These are phyloP conservation scores for Allophyes oxyacanthae DNA, from an alignment of 2,888 invertebrate species.

Conservation along the genomic window DNA sequence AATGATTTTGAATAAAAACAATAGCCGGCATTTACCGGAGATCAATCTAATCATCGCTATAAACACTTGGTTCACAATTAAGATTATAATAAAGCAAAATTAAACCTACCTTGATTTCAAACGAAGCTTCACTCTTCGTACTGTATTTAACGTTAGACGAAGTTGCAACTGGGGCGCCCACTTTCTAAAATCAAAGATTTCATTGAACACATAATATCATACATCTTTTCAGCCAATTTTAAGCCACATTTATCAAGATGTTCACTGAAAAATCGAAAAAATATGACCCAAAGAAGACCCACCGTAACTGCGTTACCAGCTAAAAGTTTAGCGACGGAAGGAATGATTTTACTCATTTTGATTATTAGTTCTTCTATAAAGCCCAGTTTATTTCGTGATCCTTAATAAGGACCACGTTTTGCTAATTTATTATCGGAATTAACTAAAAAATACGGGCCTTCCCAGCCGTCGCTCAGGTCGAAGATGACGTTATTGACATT, in stretches of 20 bases:
- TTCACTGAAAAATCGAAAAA: constrained; percentile 21
- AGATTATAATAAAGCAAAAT: constrained; percentile 15
- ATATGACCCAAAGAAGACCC: constrained; percentile 59
- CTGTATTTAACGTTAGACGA: constrained; percentile 88
- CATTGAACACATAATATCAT: constrained; percentile 2
- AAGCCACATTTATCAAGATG: constrained; percentile 10
- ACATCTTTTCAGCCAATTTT: neutral
- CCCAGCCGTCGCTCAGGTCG: constrained; percentile 46
- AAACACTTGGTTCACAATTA: neutral
- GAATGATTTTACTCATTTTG: constrained; percentile 83
- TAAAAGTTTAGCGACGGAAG: constrained; percentile 77
- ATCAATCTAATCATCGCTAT: neutral
- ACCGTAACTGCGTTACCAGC: constrained; percentile 75
- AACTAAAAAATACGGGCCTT: constrained; percentile 27
- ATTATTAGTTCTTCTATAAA: constrained; percentile 69
- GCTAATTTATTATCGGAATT: constrained; percentile 19
- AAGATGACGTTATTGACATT: constrained; percentile 50
- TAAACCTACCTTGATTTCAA: constrained; percentile 88
- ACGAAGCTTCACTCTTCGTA: constrained; percentile 89
- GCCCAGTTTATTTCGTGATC: constrained; percentile 79
- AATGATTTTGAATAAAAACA: constrained; percentile 15
- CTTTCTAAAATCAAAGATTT: constrained; percentile 74
- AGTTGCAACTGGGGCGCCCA: constrained; percentile 70
- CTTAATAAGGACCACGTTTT: constrained; percentile 65
- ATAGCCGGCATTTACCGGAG: constrained; percentile 8